Base-by-base conservation (phyloP, 1,140 invertebrate species). In the Lordiphosa mommai region DNA sequence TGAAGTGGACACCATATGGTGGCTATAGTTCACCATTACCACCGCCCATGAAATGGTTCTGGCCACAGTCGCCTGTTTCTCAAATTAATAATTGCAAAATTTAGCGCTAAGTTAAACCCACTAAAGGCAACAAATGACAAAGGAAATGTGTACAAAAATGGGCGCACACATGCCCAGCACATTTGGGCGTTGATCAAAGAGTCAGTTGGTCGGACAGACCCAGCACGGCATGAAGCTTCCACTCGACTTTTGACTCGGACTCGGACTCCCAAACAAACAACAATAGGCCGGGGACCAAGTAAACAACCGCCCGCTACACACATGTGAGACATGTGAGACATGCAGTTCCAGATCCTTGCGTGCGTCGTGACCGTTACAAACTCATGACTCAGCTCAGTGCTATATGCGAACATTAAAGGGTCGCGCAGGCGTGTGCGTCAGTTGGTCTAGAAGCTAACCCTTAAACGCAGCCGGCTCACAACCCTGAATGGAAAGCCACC, bases 311-410 rank as follows among this genome's bases (percentile, higher is more conserved):
- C 12, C 37, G 13, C 43, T 52, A 49, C 61, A 60, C 71, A 73
- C 56, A 65, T 84, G 76, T 36, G 51, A 44, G 38, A 50, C 76
- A 79, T 57, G 59, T 79, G 74, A 69, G 61, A n/a, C 6, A 2
- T 16, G 9, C 12, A 30, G 43, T 36, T 16, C 36, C 12, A 32
- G 52, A 52, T 76, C 71, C 66, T 82, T 58, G 58, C 74, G 74
- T 80, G 76, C 77, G 72, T 76, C 76, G 67, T 84, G 77, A 82
- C 76, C 77, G 72, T 82, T 82, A 77, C 64, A 63, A 77, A 58
- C n/a, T n/a, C n/a, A 57, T 70, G 61, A 76, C 52, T 76, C 72
- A 66, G 53, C 49, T 16, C 20, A 59, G 72, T 77, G 72, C 71
- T 71, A 76, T 76, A 73, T 61, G 56, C 32, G 17, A 44, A 48